Percentiles rank a stretch among this genome's conserved stretches.
These are phyloP conservation scores for Cryptomyrus ogoouensis DNA, from an alignment of 2,113 vertebrate genomes.

Conservation along the genomic window DNA sequence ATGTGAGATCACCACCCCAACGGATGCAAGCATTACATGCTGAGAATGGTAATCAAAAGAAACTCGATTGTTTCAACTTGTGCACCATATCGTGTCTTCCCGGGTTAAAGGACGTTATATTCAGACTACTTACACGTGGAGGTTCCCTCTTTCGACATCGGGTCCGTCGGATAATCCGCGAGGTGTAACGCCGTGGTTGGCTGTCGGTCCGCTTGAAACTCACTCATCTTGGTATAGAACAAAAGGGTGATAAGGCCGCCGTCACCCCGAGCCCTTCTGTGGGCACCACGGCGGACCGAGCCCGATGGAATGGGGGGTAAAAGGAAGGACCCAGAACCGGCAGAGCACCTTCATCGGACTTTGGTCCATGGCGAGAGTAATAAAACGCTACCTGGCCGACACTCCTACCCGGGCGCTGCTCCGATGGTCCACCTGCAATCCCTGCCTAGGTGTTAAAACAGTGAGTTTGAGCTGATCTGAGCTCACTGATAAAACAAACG, in stretches of 20 bases:
- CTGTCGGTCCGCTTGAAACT: conserved; percentile 34
- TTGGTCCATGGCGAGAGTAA: conserved; percentile 53
- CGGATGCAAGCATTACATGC: background rate
- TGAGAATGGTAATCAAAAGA: background rate
- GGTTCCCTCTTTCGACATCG: conserved; percentile 41
- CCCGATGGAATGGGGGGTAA: conserved; percentile 31
- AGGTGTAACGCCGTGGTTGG: conserved; percentile 30
- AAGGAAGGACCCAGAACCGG: conserved; percentile 41
- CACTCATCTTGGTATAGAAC: conserved; percentile 45
- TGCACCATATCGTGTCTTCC: background rate
- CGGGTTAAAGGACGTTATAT: background rate
- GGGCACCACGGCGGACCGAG: conserved; percentile 38
- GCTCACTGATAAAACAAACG: conserved; percentile 48
- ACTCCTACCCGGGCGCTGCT: conserved; percentile 51
- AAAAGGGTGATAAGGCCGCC: conserved; percentile 24
- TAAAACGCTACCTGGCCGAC: conserved; percentile 63
- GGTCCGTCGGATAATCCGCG: conserved; percentile 31
- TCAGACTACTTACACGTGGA: conserved; percentile 56
- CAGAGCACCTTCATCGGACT: conserved; percentile 56
- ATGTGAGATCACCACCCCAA: background rate
- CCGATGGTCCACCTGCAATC: conserved; percentile 36
- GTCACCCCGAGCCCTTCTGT: conserved; percentile 22
- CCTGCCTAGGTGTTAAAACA: background rate
- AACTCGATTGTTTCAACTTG: background rate
- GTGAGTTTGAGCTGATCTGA: conserved; percentile 28